These are phyloP conservation scores for Harpagoxenus sublaevis DNA, from an alignment of 2,888 invertebrate genomes.

Conservation along the genomic window DNA sequence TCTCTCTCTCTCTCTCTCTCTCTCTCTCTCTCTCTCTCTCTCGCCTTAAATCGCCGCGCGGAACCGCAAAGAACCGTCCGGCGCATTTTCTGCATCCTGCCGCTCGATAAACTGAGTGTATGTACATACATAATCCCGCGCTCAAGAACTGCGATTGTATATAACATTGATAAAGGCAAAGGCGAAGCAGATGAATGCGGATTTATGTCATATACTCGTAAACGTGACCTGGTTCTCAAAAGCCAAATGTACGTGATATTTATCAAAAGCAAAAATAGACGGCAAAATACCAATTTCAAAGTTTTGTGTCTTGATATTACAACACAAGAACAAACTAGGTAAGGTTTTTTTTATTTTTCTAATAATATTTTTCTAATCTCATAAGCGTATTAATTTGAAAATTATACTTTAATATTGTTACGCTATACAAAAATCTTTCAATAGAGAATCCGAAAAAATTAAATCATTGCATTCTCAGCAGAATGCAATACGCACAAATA, in stretches of 20 bases:
- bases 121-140: conserved; percentile 33
- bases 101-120: background rate
- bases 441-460: background rate
- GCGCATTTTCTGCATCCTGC: conserved; percentile 49
- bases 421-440: background rate
- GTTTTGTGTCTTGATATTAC: background rate
- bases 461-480: background rate
- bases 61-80: conserved; percentile 50
- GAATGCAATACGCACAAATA: background rate
- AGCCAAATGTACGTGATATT: background rate
- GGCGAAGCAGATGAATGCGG: background rate
- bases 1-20: no score
- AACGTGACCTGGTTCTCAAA: background rate
- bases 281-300: background rate
- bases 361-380: background rate
- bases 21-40: background rate
- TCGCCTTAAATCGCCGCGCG: conserved; percentile 57
- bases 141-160: background rate
- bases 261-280: background rate
- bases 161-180: background rate
- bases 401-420: background rate
- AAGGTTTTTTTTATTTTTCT: background rate
- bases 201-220: background rate
- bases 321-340: background rate
- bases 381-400: background rate